Evolutionary conservation across 2,113 vertebrate genomes (phyloP).

Genomic region (Agelaius tricolor): DNA sequence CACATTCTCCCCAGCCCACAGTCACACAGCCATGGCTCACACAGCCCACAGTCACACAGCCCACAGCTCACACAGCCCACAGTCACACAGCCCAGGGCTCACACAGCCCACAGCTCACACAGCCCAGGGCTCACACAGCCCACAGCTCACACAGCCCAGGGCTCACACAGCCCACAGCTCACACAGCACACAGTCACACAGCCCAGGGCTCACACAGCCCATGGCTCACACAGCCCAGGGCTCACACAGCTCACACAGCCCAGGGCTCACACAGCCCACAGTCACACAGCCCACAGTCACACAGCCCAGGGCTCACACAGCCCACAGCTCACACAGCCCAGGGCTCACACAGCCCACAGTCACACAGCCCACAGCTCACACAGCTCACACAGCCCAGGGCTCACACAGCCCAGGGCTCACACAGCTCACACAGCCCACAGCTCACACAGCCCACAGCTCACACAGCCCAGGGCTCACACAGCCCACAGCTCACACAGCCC

Average conservation of each 20-base stretch:
- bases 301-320: too few relatives aligned
- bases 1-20: accelerated
- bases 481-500: too few relatives aligned
- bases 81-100: accelerated
- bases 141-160: accelerated
- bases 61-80: accelerated
- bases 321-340: not conserved
- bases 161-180: not conserved
- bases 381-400: too few relatives aligned
- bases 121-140: accelerated
- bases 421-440: not conserved
- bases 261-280: not conserved
- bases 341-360: not conserved
- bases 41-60: accelerated
- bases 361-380: not conserved
- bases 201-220: not conserved
- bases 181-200: not conserved
- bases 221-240: not conserved
- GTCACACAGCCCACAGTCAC: not conserved
- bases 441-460: not conserved
- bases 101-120: not conserved
- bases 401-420: not conserved
- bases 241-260: not conserved
- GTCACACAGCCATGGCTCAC: not conserved
- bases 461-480: not conserved